Percentiles rank a stretch among this genome's conserved stretches.
Evolutionary conservation across 1,140 invertebrate species (phyloP).

Genomic region (Nymphalis io): DNA sequence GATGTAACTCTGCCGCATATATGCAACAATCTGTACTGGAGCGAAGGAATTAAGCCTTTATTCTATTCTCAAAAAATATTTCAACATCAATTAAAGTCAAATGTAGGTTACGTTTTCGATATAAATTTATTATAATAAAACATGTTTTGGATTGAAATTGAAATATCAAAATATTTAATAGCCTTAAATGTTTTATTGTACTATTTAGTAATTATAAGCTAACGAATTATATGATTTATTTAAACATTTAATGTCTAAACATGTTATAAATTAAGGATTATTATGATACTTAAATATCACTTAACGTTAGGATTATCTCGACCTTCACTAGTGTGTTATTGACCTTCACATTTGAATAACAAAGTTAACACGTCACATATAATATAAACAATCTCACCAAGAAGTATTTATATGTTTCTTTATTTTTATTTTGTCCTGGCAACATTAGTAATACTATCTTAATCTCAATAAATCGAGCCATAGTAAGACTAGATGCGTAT

Average conservation of each 20-base stretch:
- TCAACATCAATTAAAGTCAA: no score
- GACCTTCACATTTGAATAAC: constrained; percentile 40
- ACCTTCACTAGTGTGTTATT: constrained; percentile 38
- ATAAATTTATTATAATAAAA: no score
- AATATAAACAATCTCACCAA: background rate
- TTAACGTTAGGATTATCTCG: constrained; percentile 29
- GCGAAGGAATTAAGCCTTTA: no score
- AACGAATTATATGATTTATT: constrained; percentile 3
- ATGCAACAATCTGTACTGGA: no score
- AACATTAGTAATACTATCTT: no score
- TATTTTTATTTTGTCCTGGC: no score
- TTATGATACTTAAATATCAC: constrained; percentile 25
- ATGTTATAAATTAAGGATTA: constrained; percentile 6
- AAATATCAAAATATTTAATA: constrained; percentile 1
- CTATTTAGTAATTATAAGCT: constrained; percentile 2
- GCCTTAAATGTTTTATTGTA: background rate
- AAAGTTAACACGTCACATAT: constrained; percentile 34
- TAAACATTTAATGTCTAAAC: constrained; percentile 5
- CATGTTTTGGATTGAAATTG: background rate
- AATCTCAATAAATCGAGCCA: no score
- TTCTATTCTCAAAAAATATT: no score
- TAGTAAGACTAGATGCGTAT: no score
- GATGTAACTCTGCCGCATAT: no score
- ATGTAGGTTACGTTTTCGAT: no score
- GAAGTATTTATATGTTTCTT: no score